phyloP scores from a whole-genome alignment of 2,113 vertebrate genomes.

The Nothocercus julius region DNA sequence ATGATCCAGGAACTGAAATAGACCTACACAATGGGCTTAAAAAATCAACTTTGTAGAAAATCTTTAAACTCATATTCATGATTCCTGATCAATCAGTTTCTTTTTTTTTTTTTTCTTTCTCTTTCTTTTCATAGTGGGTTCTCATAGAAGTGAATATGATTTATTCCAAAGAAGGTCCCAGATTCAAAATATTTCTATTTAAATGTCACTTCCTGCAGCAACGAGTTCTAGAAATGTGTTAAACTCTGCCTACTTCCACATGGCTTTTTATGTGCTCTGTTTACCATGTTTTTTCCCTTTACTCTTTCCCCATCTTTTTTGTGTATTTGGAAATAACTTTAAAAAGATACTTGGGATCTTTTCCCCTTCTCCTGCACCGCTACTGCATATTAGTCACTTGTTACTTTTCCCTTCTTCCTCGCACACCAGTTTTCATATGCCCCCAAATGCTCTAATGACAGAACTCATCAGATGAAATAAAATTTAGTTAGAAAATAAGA shows the following conservation, averaged over 20 bases:
- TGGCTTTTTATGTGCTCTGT: neutral
- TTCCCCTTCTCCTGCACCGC: neutral
- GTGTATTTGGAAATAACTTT: neutral
- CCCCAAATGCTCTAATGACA: neutral
- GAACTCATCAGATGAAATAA: neutral
- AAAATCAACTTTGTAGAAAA: constrained; percentile 13
- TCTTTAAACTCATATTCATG: neutral
- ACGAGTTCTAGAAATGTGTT: neutral
- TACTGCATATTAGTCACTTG: neutral
- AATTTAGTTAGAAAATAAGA: neutral
- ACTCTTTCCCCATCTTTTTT: neutral
- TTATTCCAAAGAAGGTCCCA: neutral
- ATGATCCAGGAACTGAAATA: neutral
- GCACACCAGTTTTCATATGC: neutral
- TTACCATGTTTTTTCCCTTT: neutral
- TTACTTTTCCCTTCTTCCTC: neutral
- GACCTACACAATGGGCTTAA: neutral
- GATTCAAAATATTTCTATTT: neutral
- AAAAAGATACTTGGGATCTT: neutral
- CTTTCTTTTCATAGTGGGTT: neutral
- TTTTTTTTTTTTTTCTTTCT: neutral
- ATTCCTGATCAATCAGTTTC: neutral
- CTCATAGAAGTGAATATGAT: neutral
- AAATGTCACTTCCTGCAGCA: neutral
- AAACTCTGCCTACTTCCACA: neutral